Base-by-base conservation (phyloP, 2,888 invertebrate genomes). In the Andricus curvator region DNA sequence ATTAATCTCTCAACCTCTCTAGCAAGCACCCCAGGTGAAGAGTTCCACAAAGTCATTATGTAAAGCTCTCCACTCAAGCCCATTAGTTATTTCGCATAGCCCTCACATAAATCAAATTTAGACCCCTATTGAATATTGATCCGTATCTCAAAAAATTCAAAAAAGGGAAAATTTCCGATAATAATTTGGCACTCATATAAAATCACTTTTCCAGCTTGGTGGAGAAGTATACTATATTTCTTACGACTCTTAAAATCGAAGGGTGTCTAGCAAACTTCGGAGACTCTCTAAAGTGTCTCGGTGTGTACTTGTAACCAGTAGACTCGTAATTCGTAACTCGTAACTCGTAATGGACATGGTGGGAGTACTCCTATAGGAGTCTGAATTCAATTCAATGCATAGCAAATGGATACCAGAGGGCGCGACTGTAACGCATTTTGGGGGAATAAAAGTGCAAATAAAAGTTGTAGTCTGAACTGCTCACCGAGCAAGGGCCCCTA, bases 331-430 rank as follows among this genome's bases (percentile, higher is more conserved):
- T 84, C 78, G 81, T 80, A 80, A 82, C 82, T 83, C 82, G 84
- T 84, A 85, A 84, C 82, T 85, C 77, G 83, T 85, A 84, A 85
- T 84, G 83, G 83, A 80, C 83, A 80, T 66, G 67, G 77, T 56
- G 79, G 77, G 68, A 82, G 80, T 78, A 60, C 77, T 81, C 65
- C n/a, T 84, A 82, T 78, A 11, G 44, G n/a, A 83, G 81, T 80
- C 83, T 79, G 86, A 88, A 89, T 90, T 89, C 88, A 89, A 89
- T 90, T 89, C 89, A 89, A 89, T 90, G 90, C 89, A 89, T 89
- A 89, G 88, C 83, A 88, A 90, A 90, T 89, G 87, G 85, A 86
- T 84, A 84, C 83, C 65, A 82, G 81, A 81, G 81, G 85, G 82
- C 84, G 83, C 84, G 84, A 84, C 84, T 84, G 85, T 88, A 88